phyloP scores from a whole-genome alignment of 1,140 invertebrate genomes.

The Calephelis nemesis region DNA sequence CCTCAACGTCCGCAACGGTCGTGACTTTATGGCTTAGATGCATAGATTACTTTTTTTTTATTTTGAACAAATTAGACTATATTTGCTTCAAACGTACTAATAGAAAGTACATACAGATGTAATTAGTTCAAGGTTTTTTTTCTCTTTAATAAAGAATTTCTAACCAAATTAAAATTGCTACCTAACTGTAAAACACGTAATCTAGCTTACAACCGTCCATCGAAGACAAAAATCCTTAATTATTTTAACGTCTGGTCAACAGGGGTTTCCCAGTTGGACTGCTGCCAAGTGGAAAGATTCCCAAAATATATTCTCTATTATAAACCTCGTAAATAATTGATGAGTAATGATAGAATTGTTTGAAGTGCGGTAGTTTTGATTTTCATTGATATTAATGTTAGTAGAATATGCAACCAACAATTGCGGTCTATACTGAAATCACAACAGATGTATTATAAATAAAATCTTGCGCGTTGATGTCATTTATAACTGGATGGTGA shows the following conservation, averaged over 20 bases:
- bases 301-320: conserved; percentile 65
- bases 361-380: neutral
- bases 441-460: no score
- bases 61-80: no score
- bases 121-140: neutral
- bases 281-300: conserved; percentile 64
- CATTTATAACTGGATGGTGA: no score
- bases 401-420: neutral
- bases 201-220: neutral
- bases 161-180: neutral
- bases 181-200: neutral
- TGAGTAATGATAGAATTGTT: conserved; percentile 34
- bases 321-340: conserved; percentile 48
- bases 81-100: neutral
- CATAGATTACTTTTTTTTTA: no score
- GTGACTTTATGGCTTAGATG: no score
- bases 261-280: conserved; percentile 66
- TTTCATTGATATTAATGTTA: conserved; percentile 13
- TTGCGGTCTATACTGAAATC: no score
- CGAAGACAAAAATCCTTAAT: conserved; percentile 56
- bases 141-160: neutral
- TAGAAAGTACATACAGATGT: neutral
- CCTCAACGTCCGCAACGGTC: no score
- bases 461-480: no score
- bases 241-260: conserved; percentile 68